Percentiles rank a stretch among this genome's conserved stretches.
Conservation (phyloP, 2,888 invertebrate genomes). For the Rhyacophila evoluta region DNA sequence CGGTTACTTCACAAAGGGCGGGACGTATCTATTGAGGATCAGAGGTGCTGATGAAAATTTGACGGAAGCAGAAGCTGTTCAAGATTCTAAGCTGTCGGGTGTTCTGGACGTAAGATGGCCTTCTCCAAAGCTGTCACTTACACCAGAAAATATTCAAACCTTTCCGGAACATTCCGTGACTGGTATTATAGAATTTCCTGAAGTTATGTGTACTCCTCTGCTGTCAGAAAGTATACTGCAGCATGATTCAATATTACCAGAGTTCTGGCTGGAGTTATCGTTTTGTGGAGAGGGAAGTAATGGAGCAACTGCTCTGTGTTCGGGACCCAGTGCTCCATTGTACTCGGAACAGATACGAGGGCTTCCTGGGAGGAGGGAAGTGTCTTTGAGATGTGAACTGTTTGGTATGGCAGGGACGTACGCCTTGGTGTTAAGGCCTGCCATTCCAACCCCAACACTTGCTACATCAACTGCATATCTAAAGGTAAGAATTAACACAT, state of each 20-base stretch:
- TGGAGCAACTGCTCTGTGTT: conserved; percentile 76
- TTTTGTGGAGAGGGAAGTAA: conserved; percentile 84
- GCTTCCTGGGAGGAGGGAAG: conserved; percentile 76
- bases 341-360: conserved; percentile 84
- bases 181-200: conserved; percentile 81
- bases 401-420: conserved; percentile 89
- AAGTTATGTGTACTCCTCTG: conserved; percentile 67
- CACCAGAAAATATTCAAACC: conserved; percentile 82
- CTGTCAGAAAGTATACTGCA: conserved; percentile 69
- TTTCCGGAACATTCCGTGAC: conserved; percentile 82
- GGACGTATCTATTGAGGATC: conserved; percentile 72
- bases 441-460: conserved; percentile 72
- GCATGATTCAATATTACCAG: conserved; percentile 60
- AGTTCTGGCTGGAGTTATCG: conserved; percentile 83
- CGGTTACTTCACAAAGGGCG: conserved; percentile 80
- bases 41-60: conserved; percentile 54
- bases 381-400: conserved; percentile 80
- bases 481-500: conserved; percentile 67
- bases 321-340: conserved; percentile 73
- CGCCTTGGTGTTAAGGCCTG: conserved; percentile 78
- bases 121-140: conserved; percentile 77
- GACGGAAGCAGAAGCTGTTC: conserved; percentile 48
- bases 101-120: conserved; percentile 88
- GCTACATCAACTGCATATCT: conserved; percentile 77
- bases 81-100: conserved; percentile 60